Percentiles rank a stretch among this genome's conserved stretches.
Conservation (phyloP, 2,113 vertebrate genomes). For the Colistium nudipinnis region DNA sequence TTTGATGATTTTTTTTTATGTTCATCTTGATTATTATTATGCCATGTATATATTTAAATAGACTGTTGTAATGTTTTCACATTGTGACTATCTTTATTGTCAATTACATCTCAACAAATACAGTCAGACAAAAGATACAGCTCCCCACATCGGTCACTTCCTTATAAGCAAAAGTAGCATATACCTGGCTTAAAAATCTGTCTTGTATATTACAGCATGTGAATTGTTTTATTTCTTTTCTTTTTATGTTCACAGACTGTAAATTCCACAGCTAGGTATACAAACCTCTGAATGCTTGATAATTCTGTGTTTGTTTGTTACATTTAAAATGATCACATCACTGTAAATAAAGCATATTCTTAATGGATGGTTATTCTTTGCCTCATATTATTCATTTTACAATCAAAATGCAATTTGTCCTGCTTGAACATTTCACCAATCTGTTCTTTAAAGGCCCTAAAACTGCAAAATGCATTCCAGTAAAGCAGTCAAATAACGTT, state of each 20-base stretch:
- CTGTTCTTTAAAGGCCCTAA: too few species aligned
- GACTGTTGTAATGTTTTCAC: neutral
- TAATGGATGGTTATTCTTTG: conserved; percentile 7
- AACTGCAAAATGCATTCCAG: neutral
- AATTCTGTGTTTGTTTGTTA: conserved; percentile 2
- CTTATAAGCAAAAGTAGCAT: neutral
- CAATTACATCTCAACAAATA: neutral
- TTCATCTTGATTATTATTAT: neutral
- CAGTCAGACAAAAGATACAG: too few species aligned
- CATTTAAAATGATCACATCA: conserved; percentile 12
- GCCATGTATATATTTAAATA: neutral
- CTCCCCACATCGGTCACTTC: too few species aligned
- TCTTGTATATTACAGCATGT: neutral
- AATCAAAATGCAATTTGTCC: neutral
- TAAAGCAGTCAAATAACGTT: neutral
- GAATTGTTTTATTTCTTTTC: neutral
- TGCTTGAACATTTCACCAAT: neutral
- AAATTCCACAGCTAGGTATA: neutral
- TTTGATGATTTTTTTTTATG: too few species aligned
- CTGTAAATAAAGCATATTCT: conserved; percentile 49
- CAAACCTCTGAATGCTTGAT: neutral
- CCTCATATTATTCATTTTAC: neutral
- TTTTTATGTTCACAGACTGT: neutral
- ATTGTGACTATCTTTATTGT: too few species aligned
- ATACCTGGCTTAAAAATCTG: neutral